Evolutionary conservation across 2,888 invertebrate genomes (phyloP), one percentile per base, ranked within the genome.

Genomic region (Coenonympha glycerion): DNA sequence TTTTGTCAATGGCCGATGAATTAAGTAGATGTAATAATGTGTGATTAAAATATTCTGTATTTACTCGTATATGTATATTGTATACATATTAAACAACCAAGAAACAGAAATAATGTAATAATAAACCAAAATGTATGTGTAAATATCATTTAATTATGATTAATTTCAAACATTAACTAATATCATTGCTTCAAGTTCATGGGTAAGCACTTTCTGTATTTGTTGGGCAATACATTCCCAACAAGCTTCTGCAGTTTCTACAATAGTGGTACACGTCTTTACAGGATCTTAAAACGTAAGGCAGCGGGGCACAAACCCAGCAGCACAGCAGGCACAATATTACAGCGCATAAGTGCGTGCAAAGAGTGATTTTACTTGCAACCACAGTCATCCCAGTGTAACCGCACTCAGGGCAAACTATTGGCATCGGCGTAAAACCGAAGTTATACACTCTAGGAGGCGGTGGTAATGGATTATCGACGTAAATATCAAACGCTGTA

Each of bases 201-300:
- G 57, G 52, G 52, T 59, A 60, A 5, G 63, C 51, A 53, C 61
- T 67, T 52, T 80, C 80, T 28, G 81, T 76, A 57, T 73, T 82
- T 5, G 83, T 81, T 2, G 86, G 85, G 59, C 81, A 77, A 59
- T 87, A 87, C 73, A 81, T 75, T 6, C 86, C 86, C 48, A 87
- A 67, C 58, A 70, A 80, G 40, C 61, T 68, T 51, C 81, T 75
- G 61, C 86, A 87, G 61, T 79, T 82, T 61, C 77, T 71, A 58
- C 86, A 87, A 62, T 84, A 81, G 67, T 87, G 86, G 58, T 84
- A 79, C 0, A 87, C 86, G 56, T 85, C 78, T 63, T 86, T 86
- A 63, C 86, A 87, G n/a, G 86, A 85, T 31, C 73, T 68, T 40
- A 85, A 58, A 28, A 87, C 58, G 49, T 87, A 87, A 0, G 86